phyloP scores from a whole-genome alignment of 2,797 vertebrate species.

The Sebastes melanostomus region DNA sequence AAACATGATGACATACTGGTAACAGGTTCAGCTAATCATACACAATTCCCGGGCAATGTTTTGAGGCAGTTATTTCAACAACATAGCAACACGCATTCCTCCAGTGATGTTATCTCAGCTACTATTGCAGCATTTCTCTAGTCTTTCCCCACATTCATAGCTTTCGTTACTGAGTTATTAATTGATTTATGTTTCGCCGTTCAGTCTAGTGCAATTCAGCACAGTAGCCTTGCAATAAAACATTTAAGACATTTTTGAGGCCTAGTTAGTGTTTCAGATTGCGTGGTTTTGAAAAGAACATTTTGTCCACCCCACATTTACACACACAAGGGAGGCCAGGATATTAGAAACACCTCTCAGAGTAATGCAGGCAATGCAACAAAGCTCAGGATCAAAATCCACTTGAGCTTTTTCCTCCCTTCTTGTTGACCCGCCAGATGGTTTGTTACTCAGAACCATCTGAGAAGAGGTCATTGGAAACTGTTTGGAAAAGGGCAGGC shows the following conservation, averaged over 20 bases:
- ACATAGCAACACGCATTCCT: not conserved
- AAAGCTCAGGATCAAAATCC: not conserved
- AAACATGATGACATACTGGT: not conserved
- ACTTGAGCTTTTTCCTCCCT: not conserved
- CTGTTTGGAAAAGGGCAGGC: not conserved
- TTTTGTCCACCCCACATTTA: not conserved
- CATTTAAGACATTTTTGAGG: not conserved
- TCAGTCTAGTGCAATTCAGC: not conserved
- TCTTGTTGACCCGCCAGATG: not conserved
- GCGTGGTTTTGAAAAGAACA: not conserved
- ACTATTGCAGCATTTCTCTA: not conserved
- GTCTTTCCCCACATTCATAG: no score
- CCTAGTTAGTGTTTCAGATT: not conserved
- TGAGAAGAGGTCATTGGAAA: not conserved
- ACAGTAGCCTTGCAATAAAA: not conserved
- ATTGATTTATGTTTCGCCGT: not conserved
- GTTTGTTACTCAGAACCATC: not conserved
- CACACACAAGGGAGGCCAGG: not conserved
- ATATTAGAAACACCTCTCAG: not conserved
- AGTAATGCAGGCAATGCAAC: not conserved
- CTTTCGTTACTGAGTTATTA: not conserved
- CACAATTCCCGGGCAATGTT: not conserved
- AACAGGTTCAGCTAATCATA: not conserved
- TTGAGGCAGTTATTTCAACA: not conserved
- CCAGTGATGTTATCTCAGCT: not conserved